Conservation (phyloP, 1,140 invertebrate species). For the Homalodisca vitripennis region DNA sequence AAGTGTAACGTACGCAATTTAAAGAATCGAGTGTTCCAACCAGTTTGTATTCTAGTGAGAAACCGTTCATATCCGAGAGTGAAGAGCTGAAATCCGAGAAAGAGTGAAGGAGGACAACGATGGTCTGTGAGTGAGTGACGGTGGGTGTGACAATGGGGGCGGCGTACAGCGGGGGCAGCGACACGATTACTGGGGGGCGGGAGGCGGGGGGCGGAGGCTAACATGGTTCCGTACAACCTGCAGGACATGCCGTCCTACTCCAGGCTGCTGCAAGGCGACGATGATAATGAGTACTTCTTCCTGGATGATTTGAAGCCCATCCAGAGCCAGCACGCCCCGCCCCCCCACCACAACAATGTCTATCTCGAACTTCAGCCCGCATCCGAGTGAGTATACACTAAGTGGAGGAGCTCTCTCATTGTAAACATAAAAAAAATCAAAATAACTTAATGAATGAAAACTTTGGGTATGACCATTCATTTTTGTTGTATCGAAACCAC, state of each 20-base stretch:
- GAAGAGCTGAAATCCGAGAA: too few species aligned
- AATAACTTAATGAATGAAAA: too few species aligned
- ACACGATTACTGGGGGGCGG: neutral
- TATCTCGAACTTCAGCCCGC: conserved; percentile 16
- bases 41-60: too few species aligned
- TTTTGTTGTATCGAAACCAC: too few species aligned
- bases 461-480: too few species aligned
- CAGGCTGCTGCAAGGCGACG: conserved; percentile 13
- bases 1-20: too few species aligned
- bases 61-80: too few species aligned
- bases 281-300: conserved; percentile 1
- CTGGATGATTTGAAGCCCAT: neutral
- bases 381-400: conserved; percentile 6
- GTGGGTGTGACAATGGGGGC: neutral
- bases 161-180: neutral
- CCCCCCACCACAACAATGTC: neutral
- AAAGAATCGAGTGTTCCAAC: too few species aligned
- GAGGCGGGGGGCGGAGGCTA: neutral
- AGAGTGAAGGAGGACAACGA: too few species aligned
- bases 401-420: too few species aligned
- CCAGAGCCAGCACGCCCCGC: neutral
- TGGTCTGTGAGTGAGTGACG: neutral
- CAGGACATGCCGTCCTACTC: conserved; percentile 22
- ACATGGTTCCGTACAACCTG: conserved; percentile 13
- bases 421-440: too few species aligned